Evolutionary conservation across 37 sponge, comb jelly and placozoan genomes (phyloP), one percentile per base, ranked within the genome.

Genomic region (Spongilla lacustris): DNA sequence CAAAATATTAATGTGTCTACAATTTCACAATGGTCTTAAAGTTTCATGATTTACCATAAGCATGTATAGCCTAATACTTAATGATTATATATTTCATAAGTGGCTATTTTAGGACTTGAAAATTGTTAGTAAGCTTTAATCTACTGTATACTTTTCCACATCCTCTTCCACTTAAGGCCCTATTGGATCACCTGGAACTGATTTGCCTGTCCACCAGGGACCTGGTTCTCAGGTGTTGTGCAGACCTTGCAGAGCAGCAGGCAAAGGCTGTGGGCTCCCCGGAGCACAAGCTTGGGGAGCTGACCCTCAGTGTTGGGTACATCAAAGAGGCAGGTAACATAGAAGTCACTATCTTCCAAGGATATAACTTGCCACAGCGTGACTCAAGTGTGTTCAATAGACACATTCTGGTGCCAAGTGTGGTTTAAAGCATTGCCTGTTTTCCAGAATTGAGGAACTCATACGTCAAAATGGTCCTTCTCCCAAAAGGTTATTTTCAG

Each of bases 391-490:
- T 46, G 58, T 58, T 17, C 58, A 58, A 17, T 58, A 58, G 14
- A 19, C 21, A 19, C 21, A 10, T 1, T 1, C 1, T 58, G 0
- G 21, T 41, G 41, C 41, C 6, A 10, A 14, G 58, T 14, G 19
- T 17, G 1, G 1, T 58, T 58, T 1, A 17, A 58, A 6, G 11
- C 11, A 19, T 10, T 58, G 58, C 19, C 58, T 17, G 30, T 24
- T 24, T 21, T 78, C 0, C 38, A 89, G 89, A 80, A 9, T 41
- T 66, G 10, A 90, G 90, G 75, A 85, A 90, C 67, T 81, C 90
- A 23, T 90, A 66, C 84, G 81, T 84, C 25, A 36, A 68, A 68
- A 24, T 84, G 27, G 35, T 50, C 19, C 32, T 84, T 2, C 48
- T 81, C 2, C 90, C 90, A 11, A 32, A 22, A 19, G 68, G 49